phyloP scores from a whole-genome alignment of 2,113 vertebrate species.

The Pica pica region DNA sequence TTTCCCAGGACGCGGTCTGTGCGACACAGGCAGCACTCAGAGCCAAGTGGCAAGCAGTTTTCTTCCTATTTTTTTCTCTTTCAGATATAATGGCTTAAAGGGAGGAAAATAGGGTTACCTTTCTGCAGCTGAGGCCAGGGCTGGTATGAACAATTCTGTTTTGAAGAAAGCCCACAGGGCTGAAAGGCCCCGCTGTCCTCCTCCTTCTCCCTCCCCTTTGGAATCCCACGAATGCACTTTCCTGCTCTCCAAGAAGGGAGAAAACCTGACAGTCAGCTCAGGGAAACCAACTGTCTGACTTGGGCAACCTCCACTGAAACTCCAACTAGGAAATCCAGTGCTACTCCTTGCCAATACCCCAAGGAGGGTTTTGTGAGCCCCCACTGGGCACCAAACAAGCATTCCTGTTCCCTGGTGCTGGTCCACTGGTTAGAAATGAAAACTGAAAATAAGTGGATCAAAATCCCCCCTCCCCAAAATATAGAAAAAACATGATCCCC shows the following conservation, averaged over 20 bases:
- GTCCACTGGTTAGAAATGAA: fast-evolving
- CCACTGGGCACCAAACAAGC: not conserved
- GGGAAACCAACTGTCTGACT: not conserved
- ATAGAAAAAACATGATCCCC: fast-evolving
- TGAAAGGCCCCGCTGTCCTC: not conserved
- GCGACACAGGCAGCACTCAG: not conserved
- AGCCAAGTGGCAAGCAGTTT: not conserved
- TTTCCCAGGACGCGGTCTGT: not conserved
- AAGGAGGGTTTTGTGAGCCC: not conserved
- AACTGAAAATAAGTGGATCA: not conserved
- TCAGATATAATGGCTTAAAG: not conserved
- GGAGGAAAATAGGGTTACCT: not conserved
- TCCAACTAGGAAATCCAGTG: not conserved
- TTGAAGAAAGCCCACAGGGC: not conserved
- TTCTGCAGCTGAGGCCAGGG: not conserved
- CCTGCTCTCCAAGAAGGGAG: not conserved
- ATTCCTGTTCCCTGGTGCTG: not conserved
- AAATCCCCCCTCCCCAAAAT: not conserved
- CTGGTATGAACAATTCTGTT: not conserved
- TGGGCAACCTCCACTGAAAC: not conserved
- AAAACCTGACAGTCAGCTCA: not conserved
- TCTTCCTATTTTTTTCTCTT: not conserved
- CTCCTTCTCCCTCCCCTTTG: conserved; percentile 16
- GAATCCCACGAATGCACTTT: conserved; percentile 34
- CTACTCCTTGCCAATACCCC: not conserved